Evolutionary conservation across 2,888 invertebrate species (phyloP), one percentile per base, ranked within the genome.

Genomic region (Drosophila mulleri): DNA sequence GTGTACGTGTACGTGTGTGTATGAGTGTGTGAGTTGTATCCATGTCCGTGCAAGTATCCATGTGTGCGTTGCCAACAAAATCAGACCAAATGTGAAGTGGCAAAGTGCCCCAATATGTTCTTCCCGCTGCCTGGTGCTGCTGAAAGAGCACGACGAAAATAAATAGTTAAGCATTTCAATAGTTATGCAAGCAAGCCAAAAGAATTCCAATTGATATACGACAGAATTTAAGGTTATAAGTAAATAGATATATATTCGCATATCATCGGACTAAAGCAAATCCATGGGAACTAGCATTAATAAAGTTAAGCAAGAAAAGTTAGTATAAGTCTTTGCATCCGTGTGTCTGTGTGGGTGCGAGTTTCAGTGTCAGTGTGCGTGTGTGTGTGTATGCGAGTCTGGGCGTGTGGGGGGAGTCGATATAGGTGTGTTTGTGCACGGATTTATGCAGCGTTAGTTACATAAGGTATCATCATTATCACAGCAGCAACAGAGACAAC

Each of bases 371-470:
- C 16, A 44, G 35, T 57, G 47, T 42, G 61, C 39, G 20, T 23
- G 45, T 11, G 44, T 26, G 35, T 57, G 42, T 39, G 61, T 48
- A 35, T 41, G 18, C 20, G 29, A 32, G 54, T 66, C 53, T 18
- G 26, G 29, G 44, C 41, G 59, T 48, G 14, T 20, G 45, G 18
- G 29, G 29, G 29, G 39, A 26, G 47, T 39, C 37, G 26, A 29
- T 67, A 42, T 60, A 58, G 47, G 53, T 65, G 63, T 67, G 67
- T 66, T 66, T 72, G 72, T 80, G 78, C 76, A 76, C 72, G 78
- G 86, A 85, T 88, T 84, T 87, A 87, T 89, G 89, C 89, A 89
- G 89, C 88, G 78, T 78, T 87, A 84, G 86, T 86, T 86, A 86
- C 88, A 86, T 86, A 86, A 86, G 89, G 82, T 80, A 86, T 84